Evolutionary conservation across 2,113 vertebrate species (phyloP), one percentile per base, ranked within the genome.

Genomic region (Boulengeromyrus knoepffleri): DNA sequence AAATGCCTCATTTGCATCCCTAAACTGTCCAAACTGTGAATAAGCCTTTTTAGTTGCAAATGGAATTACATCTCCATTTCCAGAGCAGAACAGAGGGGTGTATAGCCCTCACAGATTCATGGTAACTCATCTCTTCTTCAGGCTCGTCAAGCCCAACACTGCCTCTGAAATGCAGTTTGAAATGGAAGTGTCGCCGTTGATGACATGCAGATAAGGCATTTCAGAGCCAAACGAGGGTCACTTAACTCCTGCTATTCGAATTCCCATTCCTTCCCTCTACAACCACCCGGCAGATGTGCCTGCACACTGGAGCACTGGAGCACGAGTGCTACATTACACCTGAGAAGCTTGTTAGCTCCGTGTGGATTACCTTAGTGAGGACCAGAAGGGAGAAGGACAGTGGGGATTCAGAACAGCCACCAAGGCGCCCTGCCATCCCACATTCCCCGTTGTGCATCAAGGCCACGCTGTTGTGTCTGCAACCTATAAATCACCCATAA

Each of bases 41-140:
- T 94, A 97, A 94, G 94, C 91, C 97, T 96, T 98, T 99, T 99
- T 97, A 97, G 94, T 97, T 98, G 97, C 96, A 98, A 98, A 97
- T 98, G 97, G 97, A 97, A 97, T 96, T 97, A 96, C 96, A 97
- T 97, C 96, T 97, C 96, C 96, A 97, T 97, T 98, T 98, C 96
- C 96, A 95, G 93, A 96, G 95, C 93, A 95, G 96, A 96, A 96
- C 95, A 91, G 95, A 96, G 96, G 96, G 95, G 96, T 97, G 97
- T 97, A 97, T 92, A 96, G 95, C 96, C 95, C 94, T 94, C 96
- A 96, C 95, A 96, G 96, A 97, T 97, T 98, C 97, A 96, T 96
- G 95, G 95, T 96, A 97, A 96, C 96, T 96, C 95, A 27, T 87
- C 88, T 88, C 89, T 91, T 92, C 88, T 92, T 90, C 91, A 88